phyloP scores from a whole-genome alignment of 2,113 vertebrate genomes.

The Agapornis roseicollis region DNA sequence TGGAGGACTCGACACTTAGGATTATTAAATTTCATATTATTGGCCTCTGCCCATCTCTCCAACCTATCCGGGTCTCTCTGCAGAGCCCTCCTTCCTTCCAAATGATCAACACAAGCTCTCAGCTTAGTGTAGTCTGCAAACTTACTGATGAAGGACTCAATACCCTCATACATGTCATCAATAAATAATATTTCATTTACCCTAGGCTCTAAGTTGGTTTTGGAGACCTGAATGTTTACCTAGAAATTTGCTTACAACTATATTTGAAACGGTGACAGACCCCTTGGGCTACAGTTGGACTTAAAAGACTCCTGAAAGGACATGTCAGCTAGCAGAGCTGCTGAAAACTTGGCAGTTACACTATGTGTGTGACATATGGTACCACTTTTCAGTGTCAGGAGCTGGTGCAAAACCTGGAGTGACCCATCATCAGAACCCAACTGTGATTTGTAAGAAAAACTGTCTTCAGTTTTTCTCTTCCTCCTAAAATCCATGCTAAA shows the following conservation, averaged over 20 bases:
- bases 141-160: too few species aligned
- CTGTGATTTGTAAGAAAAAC: background rate
- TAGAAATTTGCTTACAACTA: background rate
- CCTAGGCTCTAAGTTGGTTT: background rate
- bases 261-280: rapidly evolving
- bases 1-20: too few species aligned
- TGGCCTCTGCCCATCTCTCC: too few species aligned
- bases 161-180: too few species aligned
- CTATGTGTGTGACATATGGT: rapidly evolving
- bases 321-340: rapidly evolving
- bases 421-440: background rate
- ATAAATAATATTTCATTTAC: too few species aligned
- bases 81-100: too few species aligned
- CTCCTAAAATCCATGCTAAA: background rate
- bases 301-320: background rate
- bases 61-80: too few species aligned
- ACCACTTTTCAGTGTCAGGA: background rate
- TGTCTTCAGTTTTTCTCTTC: background rate
- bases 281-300: background rate
- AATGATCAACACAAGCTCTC: too few species aligned
- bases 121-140: too few species aligned
- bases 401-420: background rate
- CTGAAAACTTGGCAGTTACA: background rate
- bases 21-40: too few species aligned
- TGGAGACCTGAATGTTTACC: background rate